phyloP scores from a whole-genome alignment of 2,797 vertebrate genomes.

The Serranus cabrilla region DNA sequence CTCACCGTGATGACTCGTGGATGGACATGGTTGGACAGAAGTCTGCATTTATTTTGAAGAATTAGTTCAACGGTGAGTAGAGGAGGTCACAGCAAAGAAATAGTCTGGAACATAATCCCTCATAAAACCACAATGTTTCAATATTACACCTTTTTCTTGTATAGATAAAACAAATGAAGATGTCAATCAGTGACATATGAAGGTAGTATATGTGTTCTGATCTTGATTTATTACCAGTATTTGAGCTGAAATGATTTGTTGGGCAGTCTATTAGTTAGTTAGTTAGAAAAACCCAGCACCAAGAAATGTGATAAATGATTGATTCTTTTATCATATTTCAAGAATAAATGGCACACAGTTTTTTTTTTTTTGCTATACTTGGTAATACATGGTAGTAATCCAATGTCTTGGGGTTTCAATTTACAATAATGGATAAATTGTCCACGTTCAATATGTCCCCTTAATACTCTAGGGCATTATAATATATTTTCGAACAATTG shows the following conservation, averaged over 20 bases:
- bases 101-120: background rate
- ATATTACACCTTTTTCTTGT: background rate
- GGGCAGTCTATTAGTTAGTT: background rate
- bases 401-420: background rate
- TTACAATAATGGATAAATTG: background rate
- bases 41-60: background rate
- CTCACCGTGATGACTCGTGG: conserved; percentile 1
- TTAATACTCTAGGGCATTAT: too few species aligned
- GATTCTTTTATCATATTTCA: background rate
- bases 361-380: background rate
- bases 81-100: background rate
- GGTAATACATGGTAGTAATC: background rate
- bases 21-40: conserved; percentile 12
- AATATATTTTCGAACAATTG: background rate
- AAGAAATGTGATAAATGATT: background rate
- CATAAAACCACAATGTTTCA: background rate
- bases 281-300: background rate
- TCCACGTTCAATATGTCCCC: background rate
- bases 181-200: background rate
- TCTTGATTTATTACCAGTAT: background rate
- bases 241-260: background rate
- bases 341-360: background rate
- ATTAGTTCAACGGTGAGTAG: background rate
- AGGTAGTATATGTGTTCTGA: background rate
- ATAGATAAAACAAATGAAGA: background rate